Conservation (phyloP, 2,888 invertebrate genomes). For the Pseudococcus viburni region DNA sequence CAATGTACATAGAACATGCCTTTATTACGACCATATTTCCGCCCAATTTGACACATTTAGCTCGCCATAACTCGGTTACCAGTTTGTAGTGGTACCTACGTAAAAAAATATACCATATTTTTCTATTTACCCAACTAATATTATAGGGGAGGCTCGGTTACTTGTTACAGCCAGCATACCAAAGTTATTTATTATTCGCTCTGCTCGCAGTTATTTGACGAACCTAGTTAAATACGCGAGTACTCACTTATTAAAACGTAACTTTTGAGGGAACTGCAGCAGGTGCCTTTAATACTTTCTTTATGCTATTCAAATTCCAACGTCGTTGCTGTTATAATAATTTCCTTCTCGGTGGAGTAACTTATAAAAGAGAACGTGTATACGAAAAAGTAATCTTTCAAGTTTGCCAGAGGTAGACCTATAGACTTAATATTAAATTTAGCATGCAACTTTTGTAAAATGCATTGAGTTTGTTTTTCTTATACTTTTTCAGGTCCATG, state of each 20-base stretch:
- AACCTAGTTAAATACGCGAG: slow-evolving; percentile 62
- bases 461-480: slow-evolving; percentile 8
- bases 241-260: slow-evolving; percentile 64
- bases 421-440: slow-evolving; percentile 58
- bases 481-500: neutral
- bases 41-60: too few species aligned
- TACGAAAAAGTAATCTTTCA: slow-evolving; percentile 64
- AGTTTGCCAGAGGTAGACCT: slow-evolving; percentile 58
- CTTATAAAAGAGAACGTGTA: slow-evolving; percentile 59
- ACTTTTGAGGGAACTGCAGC: slow-evolving; percentile 60
- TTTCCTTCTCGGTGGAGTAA: slow-evolving; percentile 56
- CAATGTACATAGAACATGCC: too few species aligned
- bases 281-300: slow-evolving; percentile 65
- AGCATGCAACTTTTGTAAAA: slow-evolving; percentile 38
- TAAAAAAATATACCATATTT: neutral
- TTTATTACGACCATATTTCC: too few species aligned
- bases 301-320: slow-evolving; percentile 62
- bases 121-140: neutral
- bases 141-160: neutral
- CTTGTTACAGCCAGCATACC: slow-evolving; percentile 8
- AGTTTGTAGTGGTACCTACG: neutral
- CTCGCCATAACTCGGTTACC: too few species aligned
- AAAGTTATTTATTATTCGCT: slow-evolving; percentile 61
- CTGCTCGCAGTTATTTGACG: slow-evolving; percentile 56
- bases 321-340: slow-evolving; percentile 61